Evolutionary conservation across 1,140 invertebrate species (phyloP), one percentile per base, ranked within the genome.

Genomic region (Ceratosolen solmsi): DNA sequence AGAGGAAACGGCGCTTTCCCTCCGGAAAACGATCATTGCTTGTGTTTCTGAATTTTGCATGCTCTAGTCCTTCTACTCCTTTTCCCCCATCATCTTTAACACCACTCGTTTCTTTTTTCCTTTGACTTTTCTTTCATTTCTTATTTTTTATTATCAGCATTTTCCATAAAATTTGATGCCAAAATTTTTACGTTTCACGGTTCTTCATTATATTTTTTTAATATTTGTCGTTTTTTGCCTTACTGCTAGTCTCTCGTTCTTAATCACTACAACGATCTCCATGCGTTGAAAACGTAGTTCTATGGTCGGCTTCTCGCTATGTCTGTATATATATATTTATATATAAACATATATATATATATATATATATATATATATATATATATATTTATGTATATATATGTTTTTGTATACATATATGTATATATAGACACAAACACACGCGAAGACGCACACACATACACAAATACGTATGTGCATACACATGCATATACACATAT

Each of bases 71-170:
- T 49, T 58, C 22, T 54, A n/a, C 22, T 63, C 33, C 4, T 83
- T 58, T 60, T 58, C 71, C 71, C 82, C 77, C 79, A 58, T 74
- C 49, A 83, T 83, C 60, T 79, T 36, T 72, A n/a, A n/a, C n/a
- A n/a, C n/a, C n/a, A n/a, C n/a, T n/a, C 79, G 77, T 86, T 83
- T 82, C 81, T 84, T 79, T 84, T 82, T 81, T 84, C 80, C 79
- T 15, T 84, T 63, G 65, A 11, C 22, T 58, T 78, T 80, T 81
- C 83, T 27, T 3, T 70, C n/a, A n/a, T n/a, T n/a, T n/a, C n/a
- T n/a, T n/a, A n/a, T n/a, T 84, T 84, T 27, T 27, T 27, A 63
- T 33, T 63, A 7, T 63, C 17, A 63, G 17, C 33, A 63, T 33
- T 63, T 63, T 36, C n/a, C n/a, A n/a, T n/a, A n/a, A n/a, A n/a